phyloP scores from a whole-genome alignment of 2,113 vertebrate species.

The Haemorhous mexicanus region DNA sequence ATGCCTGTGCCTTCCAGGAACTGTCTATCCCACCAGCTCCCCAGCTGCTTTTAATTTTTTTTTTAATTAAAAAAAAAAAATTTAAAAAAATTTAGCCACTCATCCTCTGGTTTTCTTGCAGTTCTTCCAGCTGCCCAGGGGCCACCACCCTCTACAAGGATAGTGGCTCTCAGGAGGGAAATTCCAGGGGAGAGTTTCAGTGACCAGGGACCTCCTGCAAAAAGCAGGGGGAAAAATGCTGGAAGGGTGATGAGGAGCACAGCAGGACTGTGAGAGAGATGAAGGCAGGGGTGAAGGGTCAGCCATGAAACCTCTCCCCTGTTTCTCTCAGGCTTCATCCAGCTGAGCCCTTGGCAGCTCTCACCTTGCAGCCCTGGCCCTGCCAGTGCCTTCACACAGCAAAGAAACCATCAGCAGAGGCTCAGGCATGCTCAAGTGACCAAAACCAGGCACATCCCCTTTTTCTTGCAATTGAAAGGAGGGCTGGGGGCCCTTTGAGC shows the following conservation, averaged over 20 bases:
- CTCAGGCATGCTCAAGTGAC: background rate
- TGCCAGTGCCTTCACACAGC: background rate
- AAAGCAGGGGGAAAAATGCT: background rate
- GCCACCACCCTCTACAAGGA: too few relatives aligned
- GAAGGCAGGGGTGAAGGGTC: background rate
- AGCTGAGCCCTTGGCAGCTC: background rate
- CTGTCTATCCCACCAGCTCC: background rate
- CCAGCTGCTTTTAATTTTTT: background rate
- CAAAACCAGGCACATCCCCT: background rate
- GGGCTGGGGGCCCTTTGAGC: background rate
- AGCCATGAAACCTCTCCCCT: background rate
- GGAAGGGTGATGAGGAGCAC: background rate
- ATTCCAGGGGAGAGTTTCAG: background rate
- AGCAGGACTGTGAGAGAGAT: background rate
- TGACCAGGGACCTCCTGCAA: accelerated
- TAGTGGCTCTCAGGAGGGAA: background rate
- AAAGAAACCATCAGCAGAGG: background rate
- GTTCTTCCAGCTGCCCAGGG: background rate
- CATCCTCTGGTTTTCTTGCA: background rate
- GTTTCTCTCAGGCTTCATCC: background rate
- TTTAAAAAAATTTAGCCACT: background rate
- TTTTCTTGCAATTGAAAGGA: background rate
- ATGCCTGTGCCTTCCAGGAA: accelerated
- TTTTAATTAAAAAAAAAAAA: too few relatives aligned
- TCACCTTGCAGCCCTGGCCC: background rate